These are phyloP conservation scores for Agonopterix alstromeriana DNA, from an alignment of 2,888 invertebrate genomes.

Conservation along the genomic window DNA sequence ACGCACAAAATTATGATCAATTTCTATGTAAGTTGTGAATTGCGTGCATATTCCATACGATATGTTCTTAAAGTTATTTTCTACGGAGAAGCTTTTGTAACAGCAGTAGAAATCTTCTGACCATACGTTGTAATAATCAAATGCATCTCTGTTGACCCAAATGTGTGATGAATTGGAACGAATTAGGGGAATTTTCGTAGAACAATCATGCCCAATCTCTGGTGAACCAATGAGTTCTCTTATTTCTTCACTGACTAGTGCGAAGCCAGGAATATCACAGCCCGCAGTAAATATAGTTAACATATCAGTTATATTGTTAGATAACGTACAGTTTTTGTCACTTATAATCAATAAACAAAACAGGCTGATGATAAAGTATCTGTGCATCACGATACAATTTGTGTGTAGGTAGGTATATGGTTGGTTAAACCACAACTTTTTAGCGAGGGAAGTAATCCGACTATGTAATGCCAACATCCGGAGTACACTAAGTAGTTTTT, in stretches of 20 bases:
- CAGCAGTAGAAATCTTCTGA: constrained; percentile 58
- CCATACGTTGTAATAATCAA: constrained; percentile 14
- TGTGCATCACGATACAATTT: neutral
- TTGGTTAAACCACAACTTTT: no score
- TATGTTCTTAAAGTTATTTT: constrained; percentile 9
- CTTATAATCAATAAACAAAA: neutral
- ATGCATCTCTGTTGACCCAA: constrained; percentile 20
- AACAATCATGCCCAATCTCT: constrained; percentile 14
- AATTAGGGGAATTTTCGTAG: constrained; percentile 14
- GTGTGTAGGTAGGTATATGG: no score
- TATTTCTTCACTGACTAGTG: constrained; percentile 16
- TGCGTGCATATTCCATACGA: constrained; percentile 50
- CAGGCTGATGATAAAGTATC: neutral
- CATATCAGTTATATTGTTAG: constrained; percentile 7
- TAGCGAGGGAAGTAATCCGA: no score
- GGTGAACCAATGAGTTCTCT: constrained; percentile 11
- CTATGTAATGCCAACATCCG: no score
- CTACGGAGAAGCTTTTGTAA: constrained; percentile 70
- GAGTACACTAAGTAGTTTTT: no score
- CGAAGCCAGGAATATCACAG: constrained; percentile 23
- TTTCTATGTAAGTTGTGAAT: constrained; percentile 48
- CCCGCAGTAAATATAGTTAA: constrained; percentile 26
- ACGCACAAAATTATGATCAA: constrained; percentile 79
- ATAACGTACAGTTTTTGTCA: neutral
- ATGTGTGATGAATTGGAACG: constrained; percentile 24